These are phyloP conservation scores for Styela clava DNA, from an alignment of 23 tunicate species.

Conservation along the genomic window DNA sequence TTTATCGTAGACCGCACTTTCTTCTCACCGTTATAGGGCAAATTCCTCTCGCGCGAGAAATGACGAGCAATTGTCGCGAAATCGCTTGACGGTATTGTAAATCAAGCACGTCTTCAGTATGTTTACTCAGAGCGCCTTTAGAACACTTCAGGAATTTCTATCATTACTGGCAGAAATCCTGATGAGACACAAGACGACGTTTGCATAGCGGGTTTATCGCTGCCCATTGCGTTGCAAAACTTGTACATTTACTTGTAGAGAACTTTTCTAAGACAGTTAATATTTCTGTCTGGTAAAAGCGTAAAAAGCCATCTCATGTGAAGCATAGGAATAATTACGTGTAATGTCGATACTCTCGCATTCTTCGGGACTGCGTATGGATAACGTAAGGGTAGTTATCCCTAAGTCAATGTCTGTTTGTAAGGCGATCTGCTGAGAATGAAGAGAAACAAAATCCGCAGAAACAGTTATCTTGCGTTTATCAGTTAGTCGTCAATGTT, in stretches of 20 bases:
- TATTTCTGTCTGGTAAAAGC: too few relatives aligned
- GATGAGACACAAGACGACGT: neutral
- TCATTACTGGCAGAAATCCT: too few relatives aligned
- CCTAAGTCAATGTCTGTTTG: too few relatives aligned
- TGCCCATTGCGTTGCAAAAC: neutral
- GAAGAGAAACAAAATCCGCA: neutral
- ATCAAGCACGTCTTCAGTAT: neutral
- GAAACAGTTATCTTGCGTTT: neutral
- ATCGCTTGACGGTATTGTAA: neutral
- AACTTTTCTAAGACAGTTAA: too few relatives aligned
- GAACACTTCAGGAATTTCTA: neutral
- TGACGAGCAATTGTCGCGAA: neutral
- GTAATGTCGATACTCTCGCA: too few relatives aligned
- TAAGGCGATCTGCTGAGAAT: neutral
- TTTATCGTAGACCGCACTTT: neutral
- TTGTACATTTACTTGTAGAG: too few relatives aligned
- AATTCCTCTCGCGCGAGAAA: neutral
- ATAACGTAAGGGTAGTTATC: too few relatives aligned
- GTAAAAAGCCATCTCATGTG: too few relatives aligned
- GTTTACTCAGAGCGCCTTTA: neutral
- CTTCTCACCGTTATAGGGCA: neutral
- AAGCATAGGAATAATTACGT: too few relatives aligned
- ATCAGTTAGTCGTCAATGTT: neutral
- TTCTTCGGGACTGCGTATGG: too few relatives aligned
- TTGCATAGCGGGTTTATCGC: neutral